Evolutionary conservation across 1,140 invertebrate species (phyloP).

Genomic region (Bombus huntii): DNA sequence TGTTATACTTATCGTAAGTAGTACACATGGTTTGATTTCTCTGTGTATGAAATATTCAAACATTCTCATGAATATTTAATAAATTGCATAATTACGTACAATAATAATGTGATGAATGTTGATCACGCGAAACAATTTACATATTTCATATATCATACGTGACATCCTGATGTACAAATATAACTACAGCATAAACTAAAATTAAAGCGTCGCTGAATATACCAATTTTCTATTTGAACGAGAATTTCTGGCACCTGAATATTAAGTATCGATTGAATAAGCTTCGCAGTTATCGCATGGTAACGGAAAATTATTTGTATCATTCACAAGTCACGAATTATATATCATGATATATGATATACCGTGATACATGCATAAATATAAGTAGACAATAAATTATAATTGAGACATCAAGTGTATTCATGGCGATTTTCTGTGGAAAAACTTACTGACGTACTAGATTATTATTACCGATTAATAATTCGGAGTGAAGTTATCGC

Average conservation of each 20-base stretch:
- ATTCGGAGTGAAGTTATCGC: background rate
- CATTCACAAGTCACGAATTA: background rate
- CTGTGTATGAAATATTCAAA: background rate
- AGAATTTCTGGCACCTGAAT: background rate
- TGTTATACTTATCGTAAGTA: background rate
- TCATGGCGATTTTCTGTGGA: background rate
- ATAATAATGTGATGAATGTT: background rate
- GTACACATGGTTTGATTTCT: background rate
- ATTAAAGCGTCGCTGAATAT: background rate
- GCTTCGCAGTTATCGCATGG: background rate
- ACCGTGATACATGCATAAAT: background rate
- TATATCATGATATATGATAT: background rate
- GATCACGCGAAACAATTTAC: background rate
- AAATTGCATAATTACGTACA: background rate
- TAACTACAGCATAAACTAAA: background rate
- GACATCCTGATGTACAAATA: background rate
- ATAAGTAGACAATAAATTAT: background rate
- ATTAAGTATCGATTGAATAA: background rate
- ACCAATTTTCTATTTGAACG: background rate
- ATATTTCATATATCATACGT: background rate
- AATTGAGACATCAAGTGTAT: background rate
- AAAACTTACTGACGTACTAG: background rate
- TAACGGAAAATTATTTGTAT: background rate
- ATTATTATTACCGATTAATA: background rate
- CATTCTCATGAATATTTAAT: background rate